Evolutionary conservation across 2,113 vertebrate species (phyloP).

Genomic region (Psophia crepitans): DNA sequence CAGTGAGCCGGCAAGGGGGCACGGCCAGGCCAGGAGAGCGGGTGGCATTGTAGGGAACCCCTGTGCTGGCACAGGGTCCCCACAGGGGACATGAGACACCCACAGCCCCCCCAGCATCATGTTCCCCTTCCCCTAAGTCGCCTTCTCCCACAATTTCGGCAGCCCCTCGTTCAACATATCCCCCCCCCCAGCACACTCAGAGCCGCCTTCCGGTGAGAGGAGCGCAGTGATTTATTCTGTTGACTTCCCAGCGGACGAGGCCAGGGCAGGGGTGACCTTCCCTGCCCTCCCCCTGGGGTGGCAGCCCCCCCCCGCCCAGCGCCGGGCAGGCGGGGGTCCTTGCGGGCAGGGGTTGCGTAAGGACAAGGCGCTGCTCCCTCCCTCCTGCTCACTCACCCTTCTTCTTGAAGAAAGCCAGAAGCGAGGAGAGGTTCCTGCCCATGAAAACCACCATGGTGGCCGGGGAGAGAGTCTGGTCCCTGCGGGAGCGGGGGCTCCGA

Average conservation of each 20-base stretch:
- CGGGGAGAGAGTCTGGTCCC: neutral
- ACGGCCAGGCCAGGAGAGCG: accelerated
- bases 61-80: accelerated
- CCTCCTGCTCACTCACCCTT: slow-evolving; percentile 82
- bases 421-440: slow-evolving; percentile 82
- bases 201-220: neutral
- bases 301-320: neutral
- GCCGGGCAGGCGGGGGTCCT: neutral
- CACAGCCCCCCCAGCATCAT: neutral
- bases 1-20: neutral
- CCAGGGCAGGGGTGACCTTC: neutral
- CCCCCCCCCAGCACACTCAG: neutral
- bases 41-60: accelerated
- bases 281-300: neutral
- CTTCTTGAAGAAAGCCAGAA: slow-evolving; percentile 91
- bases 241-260: neutral
- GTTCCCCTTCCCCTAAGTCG: too few relatives aligned
- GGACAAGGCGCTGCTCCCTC: neutral
- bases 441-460: slow-evolving; percentile 87
- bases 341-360: neutral
- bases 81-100: neutral
- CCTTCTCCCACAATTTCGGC: accelerated
- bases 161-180: neutral
- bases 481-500: neutral
- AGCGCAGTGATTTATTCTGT: neutral